A percentile compares a stretch with the other conserved stretches of the same genome.
These are phyloP conservation scores for Epinotia ramella DNA, from an alignment of 2,888 invertebrate genomes.

Conservation along the genomic window DNA sequence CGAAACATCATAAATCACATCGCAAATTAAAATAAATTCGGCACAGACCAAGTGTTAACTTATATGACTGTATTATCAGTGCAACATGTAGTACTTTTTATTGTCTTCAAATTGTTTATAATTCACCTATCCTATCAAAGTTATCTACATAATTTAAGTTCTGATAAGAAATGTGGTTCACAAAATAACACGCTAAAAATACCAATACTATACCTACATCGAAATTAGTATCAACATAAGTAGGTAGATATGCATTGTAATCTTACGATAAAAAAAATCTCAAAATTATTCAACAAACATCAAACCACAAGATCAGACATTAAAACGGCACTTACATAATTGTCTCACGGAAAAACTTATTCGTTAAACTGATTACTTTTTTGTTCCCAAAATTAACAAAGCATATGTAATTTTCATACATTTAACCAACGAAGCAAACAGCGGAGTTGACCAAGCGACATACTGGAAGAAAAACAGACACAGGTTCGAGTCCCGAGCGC, in stretches of 20 bases:
- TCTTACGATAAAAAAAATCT: too few relatives aligned
- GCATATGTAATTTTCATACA: background rate
- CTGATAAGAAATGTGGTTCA: background rate
- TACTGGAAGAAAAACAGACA: conserved; percentile 30
- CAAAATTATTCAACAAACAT: too few relatives aligned
- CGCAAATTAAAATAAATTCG: background rate
- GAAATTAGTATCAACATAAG: too few relatives aligned
- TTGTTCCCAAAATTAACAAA: too few relatives aligned
- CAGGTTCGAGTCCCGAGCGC: conserved; percentile 30
- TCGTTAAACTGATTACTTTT: too few relatives aligned
- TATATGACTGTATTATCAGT: background rate
- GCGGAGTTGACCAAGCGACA: conserved; percentile 19
- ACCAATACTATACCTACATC: too few relatives aligned
- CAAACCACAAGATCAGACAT: too few relatives aligned
- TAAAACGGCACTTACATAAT: too few relatives aligned
- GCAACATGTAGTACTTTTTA: background rate
- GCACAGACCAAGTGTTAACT: background rate
- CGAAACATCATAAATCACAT: background rate
- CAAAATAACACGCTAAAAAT: background rate
- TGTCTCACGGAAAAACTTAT: too few relatives aligned
- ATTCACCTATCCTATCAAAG: background rate
- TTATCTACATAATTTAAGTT: background rate
- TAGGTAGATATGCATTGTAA: too few relatives aligned
- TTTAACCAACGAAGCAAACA: conserved; percentile 2
- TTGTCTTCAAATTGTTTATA: background rate